These are phyloP conservation scores for Amblyteles armatorius DNA, from an alignment of 2,888 invertebrate species.

Conservation along the genomic window DNA sequence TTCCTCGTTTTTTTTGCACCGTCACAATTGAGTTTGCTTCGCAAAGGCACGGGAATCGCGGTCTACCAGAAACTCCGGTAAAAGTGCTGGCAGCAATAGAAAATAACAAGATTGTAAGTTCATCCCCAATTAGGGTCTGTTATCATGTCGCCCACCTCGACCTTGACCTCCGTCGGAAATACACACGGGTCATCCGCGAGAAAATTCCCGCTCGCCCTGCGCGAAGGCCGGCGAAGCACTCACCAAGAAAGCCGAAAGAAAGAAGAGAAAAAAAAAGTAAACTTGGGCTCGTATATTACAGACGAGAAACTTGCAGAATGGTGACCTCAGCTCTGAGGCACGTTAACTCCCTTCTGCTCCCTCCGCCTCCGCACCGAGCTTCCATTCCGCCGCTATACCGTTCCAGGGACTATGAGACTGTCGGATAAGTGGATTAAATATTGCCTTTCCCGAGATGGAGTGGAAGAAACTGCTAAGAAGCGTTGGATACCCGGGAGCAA, in stretches of 20 bases:
- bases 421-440: conserved; percentile 67
- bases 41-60: neutral
- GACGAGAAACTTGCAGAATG: conserved; percentile 59
- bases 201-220: conserved; percentile 51
- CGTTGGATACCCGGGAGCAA: conserved; percentile 17
- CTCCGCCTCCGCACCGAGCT: conserved; percentile 12
- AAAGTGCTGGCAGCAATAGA: conserved; percentile 1
- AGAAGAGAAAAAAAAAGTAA: conserved; percentile 29
- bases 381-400: conserved; percentile 31
- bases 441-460: conserved; percentile 59
- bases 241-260: conserved; percentile 40
- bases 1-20: neutral
- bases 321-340: conserved; percentile 55
- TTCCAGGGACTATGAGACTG: conserved; percentile 20
- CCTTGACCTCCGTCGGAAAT: conserved; percentile 51
- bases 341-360: conserved; percentile 24
- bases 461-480: conserved; percentile 51
- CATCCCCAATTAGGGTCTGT: conserved; percentile 24
- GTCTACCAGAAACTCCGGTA: neutral
- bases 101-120: conserved; percentile 19
- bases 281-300: conserved; percentile 52
- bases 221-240: conserved; percentile 37
- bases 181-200: conserved; percentile 24
- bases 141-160: conserved; percentile 28
- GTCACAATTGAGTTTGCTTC: neutral